phyloP scores from a whole-genome alignment of 2,888 invertebrate genomes.

The Plusia festucae region DNA sequence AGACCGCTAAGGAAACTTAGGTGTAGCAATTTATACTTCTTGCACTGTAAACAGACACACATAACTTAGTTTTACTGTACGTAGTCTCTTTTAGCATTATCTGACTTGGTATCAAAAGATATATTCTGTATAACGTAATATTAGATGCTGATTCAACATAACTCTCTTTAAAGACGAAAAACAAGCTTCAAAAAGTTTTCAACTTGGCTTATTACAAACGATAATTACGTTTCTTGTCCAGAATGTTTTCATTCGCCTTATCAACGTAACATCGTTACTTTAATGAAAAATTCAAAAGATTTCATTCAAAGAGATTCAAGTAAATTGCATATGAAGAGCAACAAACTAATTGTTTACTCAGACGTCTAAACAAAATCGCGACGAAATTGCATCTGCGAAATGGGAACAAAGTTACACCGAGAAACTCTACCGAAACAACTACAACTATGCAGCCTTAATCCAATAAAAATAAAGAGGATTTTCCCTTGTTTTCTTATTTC shows the following conservation, averaged over 20 bases:
- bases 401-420: constrained; percentile 59
- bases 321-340: constrained; percentile 57
- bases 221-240: constrained; percentile 2
- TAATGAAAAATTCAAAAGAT: constrained; percentile 25
- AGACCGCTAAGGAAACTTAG: constrained; percentile 28
- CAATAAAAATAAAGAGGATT: constrained; percentile 68
- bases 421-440: constrained; percentile 36
- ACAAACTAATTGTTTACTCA: constrained; percentile 65
- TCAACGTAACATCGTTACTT: constrained; percentile 12
- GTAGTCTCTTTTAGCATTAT: not conserved
- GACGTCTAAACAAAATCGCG: constrained; percentile 68
- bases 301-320: constrained; percentile 34
- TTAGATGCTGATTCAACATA: not conserved
- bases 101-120: not conserved
- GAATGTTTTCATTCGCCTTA: constrained; percentile 9
- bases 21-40: constrained; percentile 31
- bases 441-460: constrained; percentile 46
- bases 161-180: not conserved
- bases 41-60: constrained; percentile 23
- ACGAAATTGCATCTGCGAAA: constrained; percentile 71
- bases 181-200: constrained; percentile 1
- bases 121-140: not conserved
- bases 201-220: constrained; percentile 6
- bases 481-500: constrained; percentile 62
- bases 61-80: constrained; percentile 12